Evolutionary conservation across 37 sponge, comb jelly and placozoan species (phyloP).

Genomic region (Lycopodina hypogea): DNA sequence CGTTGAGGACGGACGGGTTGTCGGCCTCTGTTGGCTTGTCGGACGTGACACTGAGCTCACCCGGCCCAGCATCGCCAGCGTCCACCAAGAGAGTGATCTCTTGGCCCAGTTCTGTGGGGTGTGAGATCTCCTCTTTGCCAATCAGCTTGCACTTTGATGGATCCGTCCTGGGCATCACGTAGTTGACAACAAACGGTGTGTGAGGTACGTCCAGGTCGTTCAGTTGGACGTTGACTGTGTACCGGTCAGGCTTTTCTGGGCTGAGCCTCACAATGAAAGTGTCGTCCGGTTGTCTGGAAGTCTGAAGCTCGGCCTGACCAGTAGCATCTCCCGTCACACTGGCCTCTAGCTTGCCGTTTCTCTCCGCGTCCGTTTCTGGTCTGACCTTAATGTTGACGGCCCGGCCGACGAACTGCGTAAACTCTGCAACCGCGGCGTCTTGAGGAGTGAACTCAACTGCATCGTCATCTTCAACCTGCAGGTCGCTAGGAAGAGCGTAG

Average conservation of each 20-base stretch:
- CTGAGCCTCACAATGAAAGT: constrained; percentile 39
- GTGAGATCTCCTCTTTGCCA: constrained; percentile 18
- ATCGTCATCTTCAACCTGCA: not conserved
- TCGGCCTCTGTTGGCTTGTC: constrained; percentile 14
- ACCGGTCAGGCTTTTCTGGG: constrained; percentile 55
- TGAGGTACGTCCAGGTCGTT: constrained; percentile 31
- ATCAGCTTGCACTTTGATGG: constrained; percentile 37
- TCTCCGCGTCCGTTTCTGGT: constrained; percentile 5
- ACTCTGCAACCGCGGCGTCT: not conserved
- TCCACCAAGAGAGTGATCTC: constrained; percentile 19
- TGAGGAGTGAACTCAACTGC: not conserved
- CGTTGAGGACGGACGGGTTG: constrained; percentile 2
- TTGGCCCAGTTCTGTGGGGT: not conserved
- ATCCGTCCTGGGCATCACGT: constrained; percentile 19
- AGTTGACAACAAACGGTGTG: constrained; percentile 56
- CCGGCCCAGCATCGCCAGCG: constrained; percentile 23
- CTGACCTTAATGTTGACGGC: constrained; percentile 31
- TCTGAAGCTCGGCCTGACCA: constrained; percentile 1
- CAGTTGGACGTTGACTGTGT: constrained; percentile 40
- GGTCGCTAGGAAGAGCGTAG: too few species aligned
- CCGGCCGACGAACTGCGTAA: constrained; percentile 16
- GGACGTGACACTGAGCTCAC: constrained; percentile 20
- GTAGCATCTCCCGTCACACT: constrained; percentile 41
- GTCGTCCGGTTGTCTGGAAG: not conserved
- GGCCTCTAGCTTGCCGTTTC: constrained; percentile 32